phyloP scores from a whole-genome alignment of 2,113 vertebrate genomes.

The Limnothrissa miodon region DNA sequence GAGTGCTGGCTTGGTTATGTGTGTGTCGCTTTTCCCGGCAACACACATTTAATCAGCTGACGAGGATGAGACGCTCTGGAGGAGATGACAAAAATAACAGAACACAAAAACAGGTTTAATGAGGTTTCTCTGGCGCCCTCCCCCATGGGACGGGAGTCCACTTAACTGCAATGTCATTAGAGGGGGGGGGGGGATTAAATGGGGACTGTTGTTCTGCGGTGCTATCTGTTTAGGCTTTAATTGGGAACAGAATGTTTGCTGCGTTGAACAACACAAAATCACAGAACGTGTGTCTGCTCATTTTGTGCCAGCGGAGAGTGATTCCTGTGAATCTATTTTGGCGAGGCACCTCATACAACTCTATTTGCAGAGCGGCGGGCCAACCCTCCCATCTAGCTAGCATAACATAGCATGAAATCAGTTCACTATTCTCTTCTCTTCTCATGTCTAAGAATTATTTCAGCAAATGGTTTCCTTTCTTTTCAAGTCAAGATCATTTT shows the following conservation, averaged over 20 bases:
- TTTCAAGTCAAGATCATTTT: background rate
- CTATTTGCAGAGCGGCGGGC: background rate
- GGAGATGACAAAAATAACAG: slow-evolving; percentile 32
- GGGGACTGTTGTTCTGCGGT: slow-evolving; percentile 62
- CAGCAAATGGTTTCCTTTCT: background rate
- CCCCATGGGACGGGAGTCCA: slow-evolving; percentile 61
- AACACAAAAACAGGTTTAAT: slow-evolving; percentile 59
- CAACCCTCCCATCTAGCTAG: background rate
- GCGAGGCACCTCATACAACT: background rate
- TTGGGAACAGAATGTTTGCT: slow-evolving; percentile 56
- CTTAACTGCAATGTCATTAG: slow-evolving; percentile 66
- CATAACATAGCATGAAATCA: background rate
- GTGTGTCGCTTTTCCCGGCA: slow-evolving; percentile 44
- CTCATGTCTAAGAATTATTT: background rate
- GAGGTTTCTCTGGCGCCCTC: slow-evolving; percentile 61
- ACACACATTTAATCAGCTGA: slow-evolving; percentile 62
- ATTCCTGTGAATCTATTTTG: background rate
- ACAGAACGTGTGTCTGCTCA: slow-evolving; percentile 11
- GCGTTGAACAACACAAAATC: slow-evolving; percentile 28
- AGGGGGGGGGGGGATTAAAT: slow-evolving; percentile 63
- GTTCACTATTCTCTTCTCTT: background rate
- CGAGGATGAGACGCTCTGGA: slow-evolving; percentile 47
- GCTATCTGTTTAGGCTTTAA: slow-evolving; percentile 67
- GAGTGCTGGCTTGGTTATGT: slow-evolving; percentile 52
- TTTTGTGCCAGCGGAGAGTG: background rate